These are phyloP conservation scores for Idaea biselata DNA, from an alignment of 2,888 invertebrate species.

Conservation along the genomic window DNA sequence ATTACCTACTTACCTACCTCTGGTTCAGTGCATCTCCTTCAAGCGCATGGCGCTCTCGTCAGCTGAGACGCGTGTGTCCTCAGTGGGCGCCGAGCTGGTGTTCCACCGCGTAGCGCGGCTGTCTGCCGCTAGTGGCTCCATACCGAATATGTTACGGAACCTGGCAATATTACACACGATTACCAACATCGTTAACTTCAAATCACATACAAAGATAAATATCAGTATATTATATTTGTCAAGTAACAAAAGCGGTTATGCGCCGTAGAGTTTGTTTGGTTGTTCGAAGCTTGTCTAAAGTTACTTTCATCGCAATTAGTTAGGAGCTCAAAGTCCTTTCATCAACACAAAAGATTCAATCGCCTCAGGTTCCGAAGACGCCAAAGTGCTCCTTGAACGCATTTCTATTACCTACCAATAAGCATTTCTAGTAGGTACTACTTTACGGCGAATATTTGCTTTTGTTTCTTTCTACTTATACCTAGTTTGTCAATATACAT, in stretches of 20 bases:
- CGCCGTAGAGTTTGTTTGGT: no score
- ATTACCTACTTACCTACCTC: constrained; percentile 17
- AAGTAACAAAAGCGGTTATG: neutral
- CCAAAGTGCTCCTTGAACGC: no score
- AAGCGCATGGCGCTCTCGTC: constrained; percentile 62
- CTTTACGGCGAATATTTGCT: neutral
- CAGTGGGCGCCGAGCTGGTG: constrained; percentile 65
- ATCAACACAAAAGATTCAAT: no score
- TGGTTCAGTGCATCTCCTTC: constrained; percentile 55
- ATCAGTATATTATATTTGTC: neutral
- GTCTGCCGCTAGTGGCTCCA: constrained; percentile 42
- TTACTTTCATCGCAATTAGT: no score
- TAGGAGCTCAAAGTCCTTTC: no score
- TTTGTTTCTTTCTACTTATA: neutral
- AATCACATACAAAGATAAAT: no score
- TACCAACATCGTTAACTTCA: no score
- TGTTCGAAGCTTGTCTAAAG: no score
- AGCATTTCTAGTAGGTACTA: no score
- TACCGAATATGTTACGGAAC: constrained; percentile 46
- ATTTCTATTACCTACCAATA: no score
- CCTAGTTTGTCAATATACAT: neutral
- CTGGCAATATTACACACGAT: constrained; percentile 28
- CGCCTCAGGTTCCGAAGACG: no score
- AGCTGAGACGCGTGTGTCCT: constrained; percentile 62
- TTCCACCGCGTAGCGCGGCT: constrained; percentile 56